A percentile compares a stretch with the other conserved stretches of the same genome.
phyloP scores from a whole-genome alignment of 2,888 invertebrate genomes.

The Hypomecis atomaria region DNA sequence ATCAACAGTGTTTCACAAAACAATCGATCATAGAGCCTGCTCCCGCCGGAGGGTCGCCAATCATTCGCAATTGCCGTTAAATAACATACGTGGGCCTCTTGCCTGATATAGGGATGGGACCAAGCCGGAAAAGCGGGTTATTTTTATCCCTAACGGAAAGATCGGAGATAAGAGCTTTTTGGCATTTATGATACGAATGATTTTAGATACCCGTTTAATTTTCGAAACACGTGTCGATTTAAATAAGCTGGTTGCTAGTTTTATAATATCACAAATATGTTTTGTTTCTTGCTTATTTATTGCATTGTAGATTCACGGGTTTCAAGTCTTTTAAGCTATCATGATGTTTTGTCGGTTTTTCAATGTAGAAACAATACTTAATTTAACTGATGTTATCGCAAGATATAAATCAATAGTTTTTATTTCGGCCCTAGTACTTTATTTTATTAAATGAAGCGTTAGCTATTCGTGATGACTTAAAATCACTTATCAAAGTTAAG shows the following conservation, averaged over 20 bases:
- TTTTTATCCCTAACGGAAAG: slow-evolving; percentile 24
- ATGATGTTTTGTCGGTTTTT: too few relatives aligned
- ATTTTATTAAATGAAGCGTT: too few relatives aligned
- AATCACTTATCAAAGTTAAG: too few relatives aligned
- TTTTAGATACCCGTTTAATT: neutral
- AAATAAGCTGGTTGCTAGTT: neutral
- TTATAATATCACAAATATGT: too few relatives aligned
- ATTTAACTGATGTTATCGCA: too few relatives aligned
- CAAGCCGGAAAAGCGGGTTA: slow-evolving; percentile 22
- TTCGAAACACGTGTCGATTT: neutral
- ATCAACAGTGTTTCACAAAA: slow-evolving; percentile 16
- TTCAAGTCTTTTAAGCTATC: too few relatives aligned
- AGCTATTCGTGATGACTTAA: too few relatives aligned
- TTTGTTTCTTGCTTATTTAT: neutral
- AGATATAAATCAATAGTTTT: too few relatives aligned
- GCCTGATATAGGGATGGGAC: slow-evolving; percentile 32
- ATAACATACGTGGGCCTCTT: slow-evolving; percentile 54
- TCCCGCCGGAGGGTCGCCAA: slow-evolving; percentile 47
- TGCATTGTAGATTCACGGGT: neutral
- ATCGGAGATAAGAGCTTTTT: slow-evolving; percentile 21
- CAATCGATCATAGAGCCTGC: slow-evolving; percentile 44
- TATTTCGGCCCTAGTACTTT: too few relatives aligned
- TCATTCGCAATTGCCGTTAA: slow-evolving; percentile 57
- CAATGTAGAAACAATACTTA: too few relatives aligned
- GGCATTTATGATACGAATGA: slow-evolving; percentile 5